Percentiles rank a stretch among this genome's conserved stretches.
These are phyloP conservation scores for Drosophila differens DNA, from an alignment of 2,888 invertebrate species.

Conservation along the genomic window DNA sequence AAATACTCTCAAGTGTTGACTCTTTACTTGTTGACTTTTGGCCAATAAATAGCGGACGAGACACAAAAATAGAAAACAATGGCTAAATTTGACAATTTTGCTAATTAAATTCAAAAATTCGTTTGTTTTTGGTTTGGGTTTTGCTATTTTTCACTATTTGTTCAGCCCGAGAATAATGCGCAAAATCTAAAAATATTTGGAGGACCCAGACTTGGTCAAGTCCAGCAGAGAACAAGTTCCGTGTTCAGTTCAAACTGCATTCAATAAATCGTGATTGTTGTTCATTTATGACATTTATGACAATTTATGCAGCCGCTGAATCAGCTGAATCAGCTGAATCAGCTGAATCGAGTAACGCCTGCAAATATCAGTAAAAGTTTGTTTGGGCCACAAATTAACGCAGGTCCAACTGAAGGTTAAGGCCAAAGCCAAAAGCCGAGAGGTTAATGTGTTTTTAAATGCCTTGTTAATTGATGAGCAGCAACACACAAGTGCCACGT, in stretches of 20 bases:
- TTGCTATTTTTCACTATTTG: neutral
- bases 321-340: constrained; percentile 27
- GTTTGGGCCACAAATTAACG: constrained; percentile 69
- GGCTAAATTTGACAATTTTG: constrained; percentile 48
- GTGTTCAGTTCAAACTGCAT: constrained; percentile 22
- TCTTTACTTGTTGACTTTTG: constrained; percentile 27
- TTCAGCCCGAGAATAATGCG: constrained; percentile 20
- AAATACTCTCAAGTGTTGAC: constrained; percentile 23
- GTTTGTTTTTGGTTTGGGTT: neutral
- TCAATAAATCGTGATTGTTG: constrained; percentile 32
- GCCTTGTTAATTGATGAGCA: constrained; percentile 67
- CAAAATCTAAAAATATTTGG: constrained; percentile 36
- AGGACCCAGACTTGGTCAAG: constrained; percentile 13
- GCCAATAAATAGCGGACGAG: neutral
- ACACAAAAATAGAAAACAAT: constrained; percentile 34
- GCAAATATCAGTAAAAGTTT: constrained; percentile 28
- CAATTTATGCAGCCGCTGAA: constrained; percentile 56
- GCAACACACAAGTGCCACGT: constrained; percentile 11
- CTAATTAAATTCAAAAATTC: constrained; percentile 38
- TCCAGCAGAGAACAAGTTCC: constrained; percentile 14
- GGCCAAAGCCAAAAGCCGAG: constrained; percentile 57
- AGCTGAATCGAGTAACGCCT: constrained; percentile 6
- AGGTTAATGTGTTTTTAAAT: constrained; percentile 78
- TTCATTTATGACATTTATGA: constrained; percentile 40
- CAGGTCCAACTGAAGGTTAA: constrained; percentile 56